Base-by-base conservation (phyloP, 2,888 invertebrate species). In the Metalampra italica region DNA sequence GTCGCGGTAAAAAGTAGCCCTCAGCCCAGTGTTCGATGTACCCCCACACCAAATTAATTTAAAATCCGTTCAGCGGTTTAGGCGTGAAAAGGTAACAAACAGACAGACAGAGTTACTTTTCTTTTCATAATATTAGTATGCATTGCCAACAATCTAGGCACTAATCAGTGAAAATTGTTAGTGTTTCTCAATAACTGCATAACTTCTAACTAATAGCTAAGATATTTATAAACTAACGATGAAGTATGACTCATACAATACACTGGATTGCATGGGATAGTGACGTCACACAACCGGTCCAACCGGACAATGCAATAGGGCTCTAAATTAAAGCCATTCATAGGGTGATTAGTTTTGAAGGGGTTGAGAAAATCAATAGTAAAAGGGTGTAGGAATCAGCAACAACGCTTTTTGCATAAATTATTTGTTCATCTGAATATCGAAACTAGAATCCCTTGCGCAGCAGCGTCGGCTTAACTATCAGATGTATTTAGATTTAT, bases 361-460 rank as follows among this genome's bases (percentile, higher is more conserved):
- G 56, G 56, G 54, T 56, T 48, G 37, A 15, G 9, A 41, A 51
- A 54, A 56, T 56, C 54, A 32, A 56, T 56, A 13, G 39, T 32
- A 12, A 39, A 14, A 14, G 39, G 15, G 13, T 50, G 44, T 11
- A 2, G 34, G 9, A 34, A 34, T 4, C 34, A 11, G 34, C 9
- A 34, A 11, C 34, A 11, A 34, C 1, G 3, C 11, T 34, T 7
- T 9, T 34, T 34, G 1, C 9, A 11, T 34, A 34, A 34, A 11
- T 34, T 34, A 11, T 11, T 34, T 34, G 34, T 34, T 34, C 34
- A 34, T 11, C 9, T 34, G 22, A 5, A 22, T 22, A 22, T 5
- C 22, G 5, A 22, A 22, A n/a, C n/a, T n/a, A 2, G 22, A 22
- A 22, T 22, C 22, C 22, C 22, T 22, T 22, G 5, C 22, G 22